Conservation (phyloP, 2,797 vertebrate genomes). For the Myotis planiceps region DNA sequence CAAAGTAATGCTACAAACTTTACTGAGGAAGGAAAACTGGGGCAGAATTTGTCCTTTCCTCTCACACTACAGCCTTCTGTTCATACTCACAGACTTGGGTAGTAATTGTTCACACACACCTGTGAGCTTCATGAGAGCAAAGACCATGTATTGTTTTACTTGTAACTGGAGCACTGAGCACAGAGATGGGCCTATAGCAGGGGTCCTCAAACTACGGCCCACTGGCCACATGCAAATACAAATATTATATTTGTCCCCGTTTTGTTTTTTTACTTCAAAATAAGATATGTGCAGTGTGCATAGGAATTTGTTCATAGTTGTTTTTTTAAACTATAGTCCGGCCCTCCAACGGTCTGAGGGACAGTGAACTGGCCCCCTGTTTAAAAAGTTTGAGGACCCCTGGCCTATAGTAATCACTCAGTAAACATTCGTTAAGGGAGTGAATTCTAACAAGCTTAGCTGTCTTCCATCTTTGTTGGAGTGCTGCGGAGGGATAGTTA, state of each 20-base stretch:
- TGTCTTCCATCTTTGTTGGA: not conserved
- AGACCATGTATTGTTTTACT: not conserved
- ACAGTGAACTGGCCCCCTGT: too few relatives aligned
- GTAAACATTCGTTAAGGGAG: not conserved
- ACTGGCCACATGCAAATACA: too few relatives aligned
- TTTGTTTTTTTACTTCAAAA: too few relatives aligned
- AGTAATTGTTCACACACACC: not conserved
- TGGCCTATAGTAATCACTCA: not conserved
- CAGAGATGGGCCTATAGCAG: not conserved
- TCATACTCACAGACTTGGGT: not conserved
- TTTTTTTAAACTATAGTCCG: too few relatives aligned
- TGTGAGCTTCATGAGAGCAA: not conserved
- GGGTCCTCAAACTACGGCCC: too few relatives aligned
- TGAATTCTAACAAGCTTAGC: not conserved
- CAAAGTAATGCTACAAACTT: not conserved
- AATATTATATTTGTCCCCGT: too few relatives aligned
- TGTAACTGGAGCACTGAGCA: not conserved
- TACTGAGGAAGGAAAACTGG: not conserved
- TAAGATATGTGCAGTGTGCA: too few relatives aligned
- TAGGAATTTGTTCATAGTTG: too few relatives aligned
- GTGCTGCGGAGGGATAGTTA: not conserved
- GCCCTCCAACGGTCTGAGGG: too few relatives aligned
- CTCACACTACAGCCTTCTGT: not conserved
- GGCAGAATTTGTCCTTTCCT: not conserved
- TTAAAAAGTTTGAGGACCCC: too few relatives aligned